Evolutionary conservation across 2,113 vertebrate genomes (phyloP).

Genomic region (Nycticorax nycticorax): DNA sequence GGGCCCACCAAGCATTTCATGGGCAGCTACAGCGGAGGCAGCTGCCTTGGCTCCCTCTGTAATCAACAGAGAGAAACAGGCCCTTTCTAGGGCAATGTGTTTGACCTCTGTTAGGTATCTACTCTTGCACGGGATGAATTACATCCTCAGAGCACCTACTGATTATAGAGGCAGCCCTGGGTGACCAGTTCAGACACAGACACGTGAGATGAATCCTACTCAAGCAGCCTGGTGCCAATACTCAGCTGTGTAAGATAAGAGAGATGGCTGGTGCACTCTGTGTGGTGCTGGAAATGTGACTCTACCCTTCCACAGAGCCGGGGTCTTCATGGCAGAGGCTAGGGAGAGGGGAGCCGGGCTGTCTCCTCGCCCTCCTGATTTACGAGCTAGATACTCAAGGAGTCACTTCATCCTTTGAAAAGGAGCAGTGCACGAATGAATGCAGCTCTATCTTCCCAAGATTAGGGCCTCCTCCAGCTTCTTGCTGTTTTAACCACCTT

Average conservation of each 20-base stretch:
- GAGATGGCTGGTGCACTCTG: accelerated
- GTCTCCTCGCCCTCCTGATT: neutral
- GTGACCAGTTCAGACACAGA: neutral
- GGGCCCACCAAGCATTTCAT: accelerated
- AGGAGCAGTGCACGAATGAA: neutral
- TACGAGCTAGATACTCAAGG: neutral
- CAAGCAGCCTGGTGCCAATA: neutral
- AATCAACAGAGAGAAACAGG: neutral
- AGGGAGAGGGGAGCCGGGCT: neutral
- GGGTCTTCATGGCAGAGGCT: neutral
- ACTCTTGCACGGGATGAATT: neutral
- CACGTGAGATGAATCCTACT: neutral
- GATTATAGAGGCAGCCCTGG: neutral
- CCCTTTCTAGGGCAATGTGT: neutral
- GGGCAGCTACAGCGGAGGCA: neutral
- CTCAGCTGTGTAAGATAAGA: neutral
- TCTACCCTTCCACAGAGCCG: neutral
- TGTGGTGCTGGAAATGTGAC: neutral
- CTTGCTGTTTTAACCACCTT: neutral
- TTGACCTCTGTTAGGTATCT: neutral
- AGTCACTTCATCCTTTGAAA: neutral
- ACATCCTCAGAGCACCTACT: neutral
- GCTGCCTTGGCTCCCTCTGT: neutral
- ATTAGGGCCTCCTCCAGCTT: neutral
- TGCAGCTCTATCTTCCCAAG: neutral